Conservation (phyloP, 2,888 invertebrate genomes). For the Hirtodrosophila confusa region DNA sequence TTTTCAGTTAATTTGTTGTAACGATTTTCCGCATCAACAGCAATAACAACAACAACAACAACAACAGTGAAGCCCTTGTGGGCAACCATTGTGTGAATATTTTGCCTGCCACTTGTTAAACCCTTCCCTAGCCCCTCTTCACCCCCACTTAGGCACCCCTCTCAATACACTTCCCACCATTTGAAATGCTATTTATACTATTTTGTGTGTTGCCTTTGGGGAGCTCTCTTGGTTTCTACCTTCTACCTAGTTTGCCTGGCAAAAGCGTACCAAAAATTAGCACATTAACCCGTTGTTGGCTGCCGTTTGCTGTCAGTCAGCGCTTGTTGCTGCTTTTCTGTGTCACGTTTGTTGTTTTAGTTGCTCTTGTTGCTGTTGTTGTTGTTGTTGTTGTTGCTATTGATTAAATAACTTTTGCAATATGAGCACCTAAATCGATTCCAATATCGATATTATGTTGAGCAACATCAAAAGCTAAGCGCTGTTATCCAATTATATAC, state of each 20-base stretch:
- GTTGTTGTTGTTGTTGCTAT: constrained; percentile 49
- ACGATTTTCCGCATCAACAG: constrained; percentile 73
- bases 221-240: constrained; percentile 9
- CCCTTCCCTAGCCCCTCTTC: constrained; percentile 7
- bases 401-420: constrained; percentile 72
- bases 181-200: constrained; percentile 51
- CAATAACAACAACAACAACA: constrained; percentile 24
- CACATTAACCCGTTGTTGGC: constrained; percentile 74
- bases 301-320: constrained; percentile 33
- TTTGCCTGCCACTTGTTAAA: constrained; percentile 55
- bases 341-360: constrained; percentile 36
- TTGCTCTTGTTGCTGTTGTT: constrained; percentile 32
- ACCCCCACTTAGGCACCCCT: not conserved
- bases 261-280: constrained; percentile 61
- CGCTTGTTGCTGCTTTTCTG: constrained; percentile 29
- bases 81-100: constrained; percentile 56
- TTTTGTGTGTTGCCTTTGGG: not conserved
- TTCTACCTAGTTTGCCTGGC: constrained; percentile 19
- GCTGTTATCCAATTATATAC: constrained; percentile 61
- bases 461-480: constrained; percentile 46
- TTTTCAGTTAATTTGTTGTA: constrained; percentile 77
- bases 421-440: constrained; percentile 51
- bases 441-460: constrained; percentile 47
- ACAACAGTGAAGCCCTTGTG: constrained; percentile 49
- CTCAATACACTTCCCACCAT: not conserved